Conservation (phyloP, 2,113 vertebrate genomes). For the Bos indicus region DNA sequence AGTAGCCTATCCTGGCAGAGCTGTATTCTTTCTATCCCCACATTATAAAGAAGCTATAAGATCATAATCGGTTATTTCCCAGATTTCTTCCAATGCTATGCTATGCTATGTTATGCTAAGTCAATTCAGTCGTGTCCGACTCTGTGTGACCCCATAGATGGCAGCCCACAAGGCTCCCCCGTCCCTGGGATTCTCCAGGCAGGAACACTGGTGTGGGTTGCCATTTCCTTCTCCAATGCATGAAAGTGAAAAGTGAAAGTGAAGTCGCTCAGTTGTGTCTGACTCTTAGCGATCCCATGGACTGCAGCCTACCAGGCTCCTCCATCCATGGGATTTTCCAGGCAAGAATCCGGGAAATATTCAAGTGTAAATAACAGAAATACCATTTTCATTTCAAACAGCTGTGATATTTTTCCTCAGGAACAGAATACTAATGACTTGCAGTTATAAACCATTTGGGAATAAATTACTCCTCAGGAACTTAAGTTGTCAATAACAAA, state of each 20-base stretch:
- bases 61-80: not conserved
- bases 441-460: not conserved
- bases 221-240: too few species aligned
- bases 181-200: too few species aligned
- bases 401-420: not conserved
- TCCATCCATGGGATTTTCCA: too few species aligned
- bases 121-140: too few species aligned
- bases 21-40: not conserved
- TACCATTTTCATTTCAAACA: not conserved
- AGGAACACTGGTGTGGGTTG: too few species aligned
- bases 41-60: not conserved
- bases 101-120: too few species aligned
- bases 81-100: not conserved
- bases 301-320: too few species aligned
- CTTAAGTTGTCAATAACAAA: not conserved
- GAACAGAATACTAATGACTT: not conserved
- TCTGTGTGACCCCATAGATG: too few species aligned
- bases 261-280: too few species aligned
- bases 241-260: too few species aligned
- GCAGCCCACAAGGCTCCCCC: too few species aligned
- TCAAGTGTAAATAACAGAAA: not conserved
- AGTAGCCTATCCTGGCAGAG: not conserved
- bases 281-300: too few species aligned
- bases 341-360: not conserved
- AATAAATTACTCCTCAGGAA: not conserved